phyloP scores from a whole-genome alignment of 2,113 vertebrate species.

The Stictonetta naevosa region DNA sequence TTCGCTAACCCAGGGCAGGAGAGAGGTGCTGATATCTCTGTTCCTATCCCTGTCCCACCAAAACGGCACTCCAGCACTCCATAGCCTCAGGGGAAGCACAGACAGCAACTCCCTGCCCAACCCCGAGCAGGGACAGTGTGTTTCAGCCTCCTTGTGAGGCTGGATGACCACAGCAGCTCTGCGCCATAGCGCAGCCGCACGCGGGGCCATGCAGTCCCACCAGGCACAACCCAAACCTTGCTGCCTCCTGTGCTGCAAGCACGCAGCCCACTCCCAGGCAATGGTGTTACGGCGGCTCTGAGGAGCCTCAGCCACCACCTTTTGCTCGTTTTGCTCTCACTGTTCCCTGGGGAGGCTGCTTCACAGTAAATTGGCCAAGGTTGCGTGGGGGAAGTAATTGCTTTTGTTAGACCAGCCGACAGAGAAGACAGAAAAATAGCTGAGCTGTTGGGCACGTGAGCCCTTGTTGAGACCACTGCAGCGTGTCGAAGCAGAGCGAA shows the following conservation, averaged over 20 bases:
- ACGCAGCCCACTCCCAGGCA: fast-evolving
- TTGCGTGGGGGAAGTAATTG: background rate
- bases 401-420: background rate
- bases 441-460: background rate
- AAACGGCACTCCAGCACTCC: background rate
- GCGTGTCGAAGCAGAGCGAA: background rate
- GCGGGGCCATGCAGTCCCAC: background rate
- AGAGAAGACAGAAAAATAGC: background rate
- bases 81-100: background rate
- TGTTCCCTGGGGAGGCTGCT: background rate
- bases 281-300: background rate
- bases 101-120: background rate
- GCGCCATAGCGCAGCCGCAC: background rate
- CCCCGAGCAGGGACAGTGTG: background rate
- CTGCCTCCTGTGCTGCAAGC: background rate
- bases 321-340: background rate
- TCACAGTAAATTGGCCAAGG: background rate
- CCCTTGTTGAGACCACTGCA: background rate
- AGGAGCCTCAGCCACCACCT: background rate
- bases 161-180: too few relatives aligned
- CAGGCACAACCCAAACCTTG: background rate
- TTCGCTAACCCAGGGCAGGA: background rate
- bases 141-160: background rate
- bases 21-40: background rate
- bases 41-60: background rate